Evolutionary conservation across 2,888 invertebrate genomes (phyloP), one percentile per base, ranked within the genome.

Genomic region (Sinohyriopsis cumingii): DNA sequence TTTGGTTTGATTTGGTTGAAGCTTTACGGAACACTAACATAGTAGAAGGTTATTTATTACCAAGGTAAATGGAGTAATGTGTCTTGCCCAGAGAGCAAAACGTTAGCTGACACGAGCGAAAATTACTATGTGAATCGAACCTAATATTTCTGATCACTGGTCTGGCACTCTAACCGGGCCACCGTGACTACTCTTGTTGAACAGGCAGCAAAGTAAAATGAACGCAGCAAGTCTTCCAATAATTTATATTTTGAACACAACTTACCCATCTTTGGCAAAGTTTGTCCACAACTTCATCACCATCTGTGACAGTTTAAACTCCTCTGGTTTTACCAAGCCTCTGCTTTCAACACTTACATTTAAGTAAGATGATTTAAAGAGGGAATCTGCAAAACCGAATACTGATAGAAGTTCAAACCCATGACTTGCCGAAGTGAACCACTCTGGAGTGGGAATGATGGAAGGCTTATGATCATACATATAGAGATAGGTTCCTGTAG

Each of bases 211-310:
- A 0, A 12, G 45, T 45, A 15, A 0, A 15, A 0, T 45, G 45
- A 45, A 45, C 3, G 15, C 15, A 45, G 15, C 12, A 15, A 45
- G 0, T 45, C 45, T 0, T 15, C 15, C 0, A 45, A 2, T 45
- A 2, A 45, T 12, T 45, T 45, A 45, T 45, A 45, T 45, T 45
- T 45, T 45, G 45, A 45, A 15, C 45, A 45, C 0, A 45, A 78
- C 94, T 94, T 92, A 98, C 98, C 98, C 97, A 78, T 95, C 94
- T 91, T 95, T 95, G 60, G 96, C 97, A 89, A 97, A 97, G 90
- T 97, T 97, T 1, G 96, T 95, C 96, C 96, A 97, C 90, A 96
- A 97, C 88, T 94, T 93, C 96, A 97, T 97, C 90, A 97, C 94
- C 78, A 94, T 92, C 88, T 93, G 93, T 87, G 95, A 95, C 80